Base-by-base conservation (phyloP, 2,113 vertebrate genomes). In the Cnemophilus loriae region DNA sequence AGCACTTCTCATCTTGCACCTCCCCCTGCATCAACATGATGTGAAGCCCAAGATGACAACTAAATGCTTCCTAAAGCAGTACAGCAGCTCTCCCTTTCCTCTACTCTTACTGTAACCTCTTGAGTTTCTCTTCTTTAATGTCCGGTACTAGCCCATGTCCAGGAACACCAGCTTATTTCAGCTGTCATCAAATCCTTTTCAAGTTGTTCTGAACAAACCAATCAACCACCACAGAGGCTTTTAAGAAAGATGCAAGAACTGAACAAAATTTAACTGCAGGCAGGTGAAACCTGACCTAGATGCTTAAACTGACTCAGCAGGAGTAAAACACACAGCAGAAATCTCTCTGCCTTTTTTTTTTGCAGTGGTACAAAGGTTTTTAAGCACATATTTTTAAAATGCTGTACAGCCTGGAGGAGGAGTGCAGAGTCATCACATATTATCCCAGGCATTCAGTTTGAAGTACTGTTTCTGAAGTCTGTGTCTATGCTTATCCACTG, bases 261-360 rank as follows among this genome's bases (percentile, higher is more conserved):
- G 28, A 93, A 55, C 3, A 93, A 61, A 93, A 64, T 41, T 70
- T 75, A 77, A 74, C 39, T 70, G 44, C 65, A 63, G 27, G 22
- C 30, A 92, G 39, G 60, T 90, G 82, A 81, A 91, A 85, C 35
- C 52, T 86, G 63, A 80, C 59, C 35, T 63, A 68, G 79, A 71
- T 84, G 64, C 30, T 89, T 84, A 42, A 82, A 52, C 30, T 83
- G 79, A 90, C 60, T 90, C 70, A 90, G 82, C 53, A 73, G 22
- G 49, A 87, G 37, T 68, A 64, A 87, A 64, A 70, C 6, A 32
- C 10, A 76, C 7, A 59, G 44, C 32, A 90, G 50, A 92, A 90
- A 88, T 39, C 42, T 47, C 7, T 50, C 42, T 57, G 32, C 13
- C 5, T 30, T 87, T 74, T 71, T 74, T 75, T 65, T 87, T n/a